Evolutionary conservation across 2,888 invertebrate genomes (phyloP).

Genomic region (Chrysina gloriosa): DNA sequence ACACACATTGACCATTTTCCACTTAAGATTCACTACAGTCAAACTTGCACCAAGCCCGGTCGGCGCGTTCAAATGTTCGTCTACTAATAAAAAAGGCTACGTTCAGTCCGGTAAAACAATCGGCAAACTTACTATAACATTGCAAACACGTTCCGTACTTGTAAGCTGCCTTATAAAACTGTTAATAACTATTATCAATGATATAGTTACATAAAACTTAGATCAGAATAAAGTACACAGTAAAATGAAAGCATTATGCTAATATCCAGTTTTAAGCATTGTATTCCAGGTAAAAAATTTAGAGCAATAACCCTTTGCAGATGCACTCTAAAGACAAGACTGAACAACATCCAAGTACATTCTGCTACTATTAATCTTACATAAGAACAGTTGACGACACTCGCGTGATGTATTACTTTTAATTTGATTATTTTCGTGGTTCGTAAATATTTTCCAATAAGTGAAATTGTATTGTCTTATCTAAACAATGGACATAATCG

Average conservation of each 20-base stretch:
- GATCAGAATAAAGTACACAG: not conserved
- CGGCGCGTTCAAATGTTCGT: slow-evolving; percentile 15
- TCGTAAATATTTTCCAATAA: slow-evolving; percentile 39
- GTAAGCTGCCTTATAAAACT: slow-evolving; percentile 10
- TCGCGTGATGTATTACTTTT: slow-evolving; percentile 38
- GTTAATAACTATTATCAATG: slow-evolving; percentile 25
- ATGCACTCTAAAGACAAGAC: not conserved
- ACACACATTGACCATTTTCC: slow-evolving; percentile 35
- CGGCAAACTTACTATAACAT: not conserved
- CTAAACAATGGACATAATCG: slow-evolving; percentile 29
- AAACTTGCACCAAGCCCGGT: not conserved
- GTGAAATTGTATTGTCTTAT: slow-evolving; percentile 34
- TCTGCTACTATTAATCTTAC: slow-evolving; percentile 17
- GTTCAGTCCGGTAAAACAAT: not conserved
- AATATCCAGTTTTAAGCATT: too few species aligned
- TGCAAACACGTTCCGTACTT: slow-evolving; percentile 20
- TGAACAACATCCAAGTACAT: not conserved
- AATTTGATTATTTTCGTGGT: slow-evolving; percentile 35
- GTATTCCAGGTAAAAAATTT: not conserved
- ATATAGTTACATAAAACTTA: slow-evolving; percentile 2
- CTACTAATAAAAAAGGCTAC: slow-evolving; percentile 22
- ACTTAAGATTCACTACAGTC: slow-evolving; percentile 7
- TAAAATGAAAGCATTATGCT: too few species aligned
- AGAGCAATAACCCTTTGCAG: not conserved
- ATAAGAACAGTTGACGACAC: slow-evolving; percentile 1